Evolutionary conservation across 2,888 invertebrate genomes (phyloP).

Genomic region (Lissocephala sabroskyi): DNA sequence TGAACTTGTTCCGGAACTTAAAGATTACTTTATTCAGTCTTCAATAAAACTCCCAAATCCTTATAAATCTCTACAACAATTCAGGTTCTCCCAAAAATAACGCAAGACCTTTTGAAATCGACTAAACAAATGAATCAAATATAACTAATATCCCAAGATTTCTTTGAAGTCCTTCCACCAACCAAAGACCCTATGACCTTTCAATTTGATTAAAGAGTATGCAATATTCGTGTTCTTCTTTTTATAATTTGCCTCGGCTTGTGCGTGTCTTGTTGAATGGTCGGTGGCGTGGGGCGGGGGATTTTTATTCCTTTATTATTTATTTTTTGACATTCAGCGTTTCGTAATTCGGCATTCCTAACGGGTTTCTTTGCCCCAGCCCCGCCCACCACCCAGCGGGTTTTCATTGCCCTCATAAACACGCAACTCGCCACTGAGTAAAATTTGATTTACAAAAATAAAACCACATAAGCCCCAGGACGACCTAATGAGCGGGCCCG

Average conservation of each 20-base stretch:
- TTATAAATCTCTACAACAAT: too few relatives aligned
- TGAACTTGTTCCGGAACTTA: too few relatives aligned
- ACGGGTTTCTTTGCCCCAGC: slow-evolving; percentile 15
- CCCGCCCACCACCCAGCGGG: slow-evolving; percentile 8
- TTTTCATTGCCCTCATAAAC: slow-evolving; percentile 30
- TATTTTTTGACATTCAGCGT: slow-evolving; percentile 37
- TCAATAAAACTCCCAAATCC: too few relatives aligned
- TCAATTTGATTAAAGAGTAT: neutral
- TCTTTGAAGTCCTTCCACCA: too few relatives aligned
- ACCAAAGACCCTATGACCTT: too few relatives aligned
- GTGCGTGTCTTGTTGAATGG: slow-evolving; percentile 11
- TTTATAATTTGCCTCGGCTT: slow-evolving; percentile 1
- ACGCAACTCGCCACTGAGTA: slow-evolving; percentile 35
- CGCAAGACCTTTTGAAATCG: too few relatives aligned
- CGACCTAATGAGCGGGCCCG: neutral
- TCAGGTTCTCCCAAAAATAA: too few relatives aligned
- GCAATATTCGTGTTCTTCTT: slow-evolving; percentile 13
- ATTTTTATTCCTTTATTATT: slow-evolving; percentile 42
- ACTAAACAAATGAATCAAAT: too few relatives aligned
- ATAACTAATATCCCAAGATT: too few relatives aligned
- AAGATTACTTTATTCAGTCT: too few relatives aligned
- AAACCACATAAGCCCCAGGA: slow-evolving; percentile 1
- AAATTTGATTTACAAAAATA: slow-evolving; percentile 21
- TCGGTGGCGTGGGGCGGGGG: slow-evolving; percentile 25
- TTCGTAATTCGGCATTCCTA: too few relatives aligned